Percentiles rank a stretch among this genome's conserved stretches.
These are phyloP conservation scores for Parthenolecanium corni DNA, from an alignment of 2,888 invertebrate genomes.

Conservation along the genomic window DNA sequence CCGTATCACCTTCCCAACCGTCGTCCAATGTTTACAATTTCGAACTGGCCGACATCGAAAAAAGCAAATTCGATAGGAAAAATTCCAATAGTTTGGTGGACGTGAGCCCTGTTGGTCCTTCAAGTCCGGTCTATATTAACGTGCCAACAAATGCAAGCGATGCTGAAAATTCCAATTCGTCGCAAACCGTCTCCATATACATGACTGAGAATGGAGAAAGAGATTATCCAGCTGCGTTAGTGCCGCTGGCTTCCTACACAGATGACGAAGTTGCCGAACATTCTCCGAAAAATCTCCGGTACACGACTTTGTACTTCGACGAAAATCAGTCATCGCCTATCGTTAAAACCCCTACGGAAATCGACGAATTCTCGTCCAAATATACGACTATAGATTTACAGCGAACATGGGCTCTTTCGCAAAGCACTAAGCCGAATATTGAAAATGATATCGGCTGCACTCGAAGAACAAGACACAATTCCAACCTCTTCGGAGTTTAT, in stretches of 20 bases:
- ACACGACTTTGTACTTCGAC: neutral
- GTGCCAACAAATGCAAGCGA: neutral
- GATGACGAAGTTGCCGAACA: neutral
- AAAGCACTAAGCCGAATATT: slow-evolving; percentile 53
- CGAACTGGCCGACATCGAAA: neutral
- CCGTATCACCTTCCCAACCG: slow-evolving; percentile 38
- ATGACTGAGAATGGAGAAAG: slow-evolving; percentile 1
- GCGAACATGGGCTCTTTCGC: slow-evolving; percentile 77
- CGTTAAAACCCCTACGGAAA: neutral
- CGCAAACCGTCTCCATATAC: neutral
- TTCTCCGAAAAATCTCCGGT: slow-evolving; percentile 10
- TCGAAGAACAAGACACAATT: slow-evolving; percentile 71
- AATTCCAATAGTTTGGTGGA: neutral
- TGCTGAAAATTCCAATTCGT: neutral
- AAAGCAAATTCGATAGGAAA: neutral
- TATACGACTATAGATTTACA: slow-evolving; percentile 91
- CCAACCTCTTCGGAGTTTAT: slow-evolving; percentile 38
- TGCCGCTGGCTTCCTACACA: neutral
- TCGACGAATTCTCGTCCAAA: slow-evolving; percentile 41
- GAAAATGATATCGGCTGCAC: slow-evolving; percentile 60
- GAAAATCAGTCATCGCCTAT: slow-evolving; percentile 10
- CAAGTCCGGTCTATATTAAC: slow-evolving; percentile 13
- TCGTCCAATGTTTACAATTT: slow-evolving; percentile 17
- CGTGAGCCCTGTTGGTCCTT: slow-evolving; percentile 7
- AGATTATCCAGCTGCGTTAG: neutral